A percentile compares a stretch with the other conserved stretches of the same genome.
These are phyloP conservation scores for Drosophila erecta DNA, from an alignment of 1,140 invertebrate species.

Conservation along the genomic window DNA sequence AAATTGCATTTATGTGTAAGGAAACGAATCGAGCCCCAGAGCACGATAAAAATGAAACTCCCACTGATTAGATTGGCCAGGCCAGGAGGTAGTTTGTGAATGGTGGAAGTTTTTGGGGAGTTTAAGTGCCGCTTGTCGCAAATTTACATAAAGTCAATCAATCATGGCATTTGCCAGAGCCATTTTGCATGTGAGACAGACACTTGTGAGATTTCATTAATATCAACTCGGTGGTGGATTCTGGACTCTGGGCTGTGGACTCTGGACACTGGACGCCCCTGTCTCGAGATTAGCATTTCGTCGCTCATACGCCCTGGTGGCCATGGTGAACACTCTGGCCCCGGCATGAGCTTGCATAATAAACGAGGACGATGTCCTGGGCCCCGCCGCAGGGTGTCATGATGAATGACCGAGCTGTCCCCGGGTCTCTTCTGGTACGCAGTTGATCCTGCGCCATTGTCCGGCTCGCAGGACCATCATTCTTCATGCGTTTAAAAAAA, in stretches of 20 bases:
- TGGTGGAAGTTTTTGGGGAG: slow-evolving; percentile 2
- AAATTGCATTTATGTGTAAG: slow-evolving; percentile 54
- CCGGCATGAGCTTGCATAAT: slow-evolving; percentile 78
- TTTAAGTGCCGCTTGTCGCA: slow-evolving; percentile 68
- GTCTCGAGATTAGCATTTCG: slow-evolving; percentile 73
- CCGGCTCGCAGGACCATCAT: slow-evolving; percentile 54
- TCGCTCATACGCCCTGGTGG: slow-evolving; percentile 64
- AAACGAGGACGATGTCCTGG: slow-evolving; percentile 52
- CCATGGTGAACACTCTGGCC: slow-evolving; percentile 10
- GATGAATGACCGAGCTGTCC: slow-evolving; percentile 70
- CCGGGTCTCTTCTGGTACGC: slow-evolving; percentile 12
- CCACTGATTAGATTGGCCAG: slow-evolving; percentile 52
- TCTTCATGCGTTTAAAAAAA: slow-evolving; percentile 79
- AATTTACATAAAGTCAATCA: slow-evolving; percentile 83
- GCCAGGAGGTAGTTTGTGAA: neutral
- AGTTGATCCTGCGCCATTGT: slow-evolving; percentile 33
- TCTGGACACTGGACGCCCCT: neutral
- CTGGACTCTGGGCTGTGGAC: neutral
- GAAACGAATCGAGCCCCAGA: slow-evolving; percentile 59
- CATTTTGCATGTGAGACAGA: slow-evolving; percentile 72
- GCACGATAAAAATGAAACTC: slow-evolving; percentile 65
- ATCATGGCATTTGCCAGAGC: slow-evolving; percentile 69
- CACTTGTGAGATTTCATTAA: slow-evolving; percentile 80
- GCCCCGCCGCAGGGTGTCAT: slow-evolving; percentile 69
- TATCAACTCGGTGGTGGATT: slow-evolving; percentile 49